Evolutionary conservation across 2,888 invertebrate genomes (phyloP), one percentile per base, ranked within the genome.

Genomic region (Ptilodon capucinus): DNA sequence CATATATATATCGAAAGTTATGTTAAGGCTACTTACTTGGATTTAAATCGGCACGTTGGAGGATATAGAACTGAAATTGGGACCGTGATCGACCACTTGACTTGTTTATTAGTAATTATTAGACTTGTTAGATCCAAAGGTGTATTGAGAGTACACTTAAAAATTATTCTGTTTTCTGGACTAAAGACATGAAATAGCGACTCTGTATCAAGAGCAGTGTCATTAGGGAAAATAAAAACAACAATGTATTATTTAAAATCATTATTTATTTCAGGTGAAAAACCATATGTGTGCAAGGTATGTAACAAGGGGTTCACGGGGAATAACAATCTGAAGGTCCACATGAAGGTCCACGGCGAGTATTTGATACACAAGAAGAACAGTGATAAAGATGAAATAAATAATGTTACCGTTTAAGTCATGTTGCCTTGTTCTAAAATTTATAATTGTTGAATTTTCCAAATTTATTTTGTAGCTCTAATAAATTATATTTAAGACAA

Each of bases 291-390:
- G 0, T 91, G 91, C 60, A 75, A 74, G 42, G 62, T 84, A 25
- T 91, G 91, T 54, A 57, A 60, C n/a, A 86, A 81, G 62, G 84
- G 76, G 0, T 91, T 89, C 53, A 86, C 83, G 1, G 86, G 80
- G 13, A 72, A 71, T 5, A 51, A 84, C 51, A 91, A 89, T 57
- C 67, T 89, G 16, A 89, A 87, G 61, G 73, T 85, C 21, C 91
- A 91, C 51, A 81, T 92, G 84, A 75, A 81, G 57, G 83, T 91
- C 0, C 92, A 92, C 48, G 83, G 86, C 1, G 83, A 80, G 72
- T 69, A 76, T 43, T 54, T 84, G 14, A 69, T 88, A 28, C 67
- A 69, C 19, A 82, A 72, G 44, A 79, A 60, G 47, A 66, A 55
- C 44, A 49, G 6, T 19, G 60, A 57, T 44, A 54, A 60, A 55